Base-by-base conservation (phyloP, 2,888 invertebrate genomes). In the Stenchaetothrips biformis region DNA sequence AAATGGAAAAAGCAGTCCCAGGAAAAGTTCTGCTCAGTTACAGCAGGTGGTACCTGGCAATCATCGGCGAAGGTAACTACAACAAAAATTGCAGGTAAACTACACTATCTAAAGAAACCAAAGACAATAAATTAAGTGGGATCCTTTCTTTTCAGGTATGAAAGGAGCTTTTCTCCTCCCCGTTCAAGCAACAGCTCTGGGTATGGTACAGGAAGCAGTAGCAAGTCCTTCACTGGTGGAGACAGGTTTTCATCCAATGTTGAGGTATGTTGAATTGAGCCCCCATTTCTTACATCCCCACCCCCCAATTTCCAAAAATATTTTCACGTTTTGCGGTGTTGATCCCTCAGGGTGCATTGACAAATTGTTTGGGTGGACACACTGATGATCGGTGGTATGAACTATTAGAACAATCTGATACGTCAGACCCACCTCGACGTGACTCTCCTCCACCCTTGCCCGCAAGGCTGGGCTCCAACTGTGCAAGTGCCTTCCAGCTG, bases 111-210 rank as follows among this genome's bases (percentile, higher is more conserved):
- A 59, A 16, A 59, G 18, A 59, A 59, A 13, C 53, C 53, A 53
- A 7, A 9, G 13, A 16, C 18, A 18, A 0, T 53, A 4, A 11
- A 25, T 21, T 74, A 21, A 25, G 21, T 21, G 7, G 8, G 8
- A 21, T 9, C 67, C 81, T 79, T 81, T 82, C 82, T 81, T 82
- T 81, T 62, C 80, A 86, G 86, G 82, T 93, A 92, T 87, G 93
- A 94, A 85, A 89, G 94, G 82, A 92, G 92, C 83, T 87, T 93
- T 87, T 92, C 92, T 78, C 94, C 95, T 79, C 94, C 94, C 80
- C 90, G 94, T 84, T 92, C 94, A 82, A 92, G 92, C 84, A 94
- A 93, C 86, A 94, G 94, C 88, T 94, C 94, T 62, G 94, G 94
- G 6, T 95, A 95, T 86, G 94, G 94, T 81, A 95, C 95, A 9